Conservation (phyloP, 2,888 invertebrate genomes). For the Oscheius sp. region DNA sequence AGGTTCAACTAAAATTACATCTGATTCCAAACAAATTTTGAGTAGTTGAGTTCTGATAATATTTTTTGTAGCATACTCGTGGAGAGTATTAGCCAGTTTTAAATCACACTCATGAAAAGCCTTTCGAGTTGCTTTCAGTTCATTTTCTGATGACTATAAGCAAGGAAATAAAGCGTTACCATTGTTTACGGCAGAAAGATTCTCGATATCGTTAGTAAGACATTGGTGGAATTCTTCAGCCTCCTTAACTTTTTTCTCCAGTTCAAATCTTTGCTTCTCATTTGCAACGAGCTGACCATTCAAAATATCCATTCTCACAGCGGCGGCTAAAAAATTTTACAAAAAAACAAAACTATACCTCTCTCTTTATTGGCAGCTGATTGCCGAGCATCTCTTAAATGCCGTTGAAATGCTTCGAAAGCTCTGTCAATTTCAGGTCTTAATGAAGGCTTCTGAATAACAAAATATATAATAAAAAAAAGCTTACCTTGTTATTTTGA, state of each 20-base stretch:
- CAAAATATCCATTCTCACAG: not conserved
- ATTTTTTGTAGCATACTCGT: not conserved
- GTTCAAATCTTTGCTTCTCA: not conserved
- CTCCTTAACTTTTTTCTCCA: not conserved
- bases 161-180: not conserved
- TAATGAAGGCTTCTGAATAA: not conserved
- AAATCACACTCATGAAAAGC: not conserved
- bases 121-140: not conserved
- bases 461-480: not conserved
- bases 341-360: not conserved
- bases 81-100: not conserved
- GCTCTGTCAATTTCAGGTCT: not conserved
- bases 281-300: not conserved
- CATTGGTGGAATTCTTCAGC: not conserved
- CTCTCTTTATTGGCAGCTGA: slow-evolving; percentile 6
- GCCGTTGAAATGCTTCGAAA: not conserved
- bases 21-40: no score
- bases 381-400: not conserved
- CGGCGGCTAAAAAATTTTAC: not conserved
- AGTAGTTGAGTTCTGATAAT: no score
- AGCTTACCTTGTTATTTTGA: not conserved
- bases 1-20: no score
- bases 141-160: not conserved
- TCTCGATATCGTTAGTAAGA: not conserved
- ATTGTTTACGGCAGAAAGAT: not conserved